phyloP scores from a whole-genome alignment of 2,797 vertebrate species.

The Dallia pectoralis region DNA sequence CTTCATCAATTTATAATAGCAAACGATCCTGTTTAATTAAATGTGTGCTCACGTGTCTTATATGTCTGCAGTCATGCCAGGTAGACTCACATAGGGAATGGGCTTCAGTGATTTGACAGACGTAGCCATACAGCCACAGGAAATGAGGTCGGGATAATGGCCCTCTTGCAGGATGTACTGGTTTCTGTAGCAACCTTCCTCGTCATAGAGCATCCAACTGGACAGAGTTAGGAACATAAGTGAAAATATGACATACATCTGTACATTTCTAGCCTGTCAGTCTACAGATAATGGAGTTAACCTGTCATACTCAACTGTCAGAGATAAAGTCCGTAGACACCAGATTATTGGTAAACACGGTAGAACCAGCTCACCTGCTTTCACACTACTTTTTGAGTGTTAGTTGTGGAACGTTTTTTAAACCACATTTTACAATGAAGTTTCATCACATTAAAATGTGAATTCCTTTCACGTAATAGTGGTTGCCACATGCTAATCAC shows the following conservation, averaged over 20 bases:
- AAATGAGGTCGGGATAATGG: constrained; percentile 77
- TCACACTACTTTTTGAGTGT: too few relatives aligned
- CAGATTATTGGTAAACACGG: too few relatives aligned
- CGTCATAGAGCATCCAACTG: constrained; percentile 82
- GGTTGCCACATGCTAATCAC: too few relatives aligned
- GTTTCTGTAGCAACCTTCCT: constrained; percentile 67
- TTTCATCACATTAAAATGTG: too few relatives aligned
- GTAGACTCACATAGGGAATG: constrained; percentile 78
- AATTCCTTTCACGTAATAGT: too few relatives aligned
- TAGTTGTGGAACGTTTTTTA: too few relatives aligned
- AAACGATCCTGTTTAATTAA: background rate
- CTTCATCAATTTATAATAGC: background rate
- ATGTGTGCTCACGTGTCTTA: background rate
- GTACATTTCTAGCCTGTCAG: background rate
- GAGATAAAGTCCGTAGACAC: too few relatives aligned
- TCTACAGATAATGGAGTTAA: too few relatives aligned
- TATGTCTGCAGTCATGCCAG: background rate
- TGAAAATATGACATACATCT: background rate
- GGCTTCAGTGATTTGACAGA: constrained; percentile 79
- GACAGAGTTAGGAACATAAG: constrained; percentile 29
- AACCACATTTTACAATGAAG: too few relatives aligned
- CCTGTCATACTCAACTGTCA: too few relatives aligned
- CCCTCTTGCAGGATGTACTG: constrained; percentile 85
- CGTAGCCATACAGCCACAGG: constrained; percentile 75
- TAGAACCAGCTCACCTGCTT: too few relatives aligned